Evolutionary conservation across 2,113 vertebrate species (phyloP).

Genomic region (Carollia perspicillata): DNA sequence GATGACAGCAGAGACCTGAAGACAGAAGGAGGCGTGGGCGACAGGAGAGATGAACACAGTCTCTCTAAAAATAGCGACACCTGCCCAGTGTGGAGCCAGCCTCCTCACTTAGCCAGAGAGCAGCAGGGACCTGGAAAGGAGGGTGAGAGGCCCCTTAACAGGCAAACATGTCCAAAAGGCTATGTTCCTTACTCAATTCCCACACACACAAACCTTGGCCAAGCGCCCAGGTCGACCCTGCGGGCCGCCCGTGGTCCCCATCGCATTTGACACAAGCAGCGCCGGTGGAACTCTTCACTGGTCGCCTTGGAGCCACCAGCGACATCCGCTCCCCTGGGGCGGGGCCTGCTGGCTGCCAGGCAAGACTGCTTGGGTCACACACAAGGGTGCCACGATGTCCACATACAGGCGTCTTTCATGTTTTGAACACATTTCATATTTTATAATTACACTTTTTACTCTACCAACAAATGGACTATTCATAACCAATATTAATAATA

Average conservation of each 20-base stretch:
- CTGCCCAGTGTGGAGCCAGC: background rate
- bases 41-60: background rate
- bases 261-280: accelerated
- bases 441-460: background rate
- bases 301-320: background rate
- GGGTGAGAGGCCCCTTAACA: background rate
- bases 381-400: background rate
- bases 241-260: background rate
- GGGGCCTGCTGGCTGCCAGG: background rate
- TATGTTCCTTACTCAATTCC: background rate
- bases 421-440: background rate
- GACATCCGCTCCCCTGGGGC: background rate
- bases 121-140: background rate
- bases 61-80: background rate
- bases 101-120: background rate
- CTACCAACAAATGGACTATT: background rate
- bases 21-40: background rate
- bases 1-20: background rate
- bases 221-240: background rate
- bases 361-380: background rate
- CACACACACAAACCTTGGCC: background rate
- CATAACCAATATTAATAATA: background rate
- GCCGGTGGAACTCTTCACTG: accelerated
- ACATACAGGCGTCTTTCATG: background rate
- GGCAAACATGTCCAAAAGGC: background rate